Evolutionary conservation across 2,113 vertebrate species (phyloP).

Genomic region (Ailuropoda melanoleuca): DNA sequence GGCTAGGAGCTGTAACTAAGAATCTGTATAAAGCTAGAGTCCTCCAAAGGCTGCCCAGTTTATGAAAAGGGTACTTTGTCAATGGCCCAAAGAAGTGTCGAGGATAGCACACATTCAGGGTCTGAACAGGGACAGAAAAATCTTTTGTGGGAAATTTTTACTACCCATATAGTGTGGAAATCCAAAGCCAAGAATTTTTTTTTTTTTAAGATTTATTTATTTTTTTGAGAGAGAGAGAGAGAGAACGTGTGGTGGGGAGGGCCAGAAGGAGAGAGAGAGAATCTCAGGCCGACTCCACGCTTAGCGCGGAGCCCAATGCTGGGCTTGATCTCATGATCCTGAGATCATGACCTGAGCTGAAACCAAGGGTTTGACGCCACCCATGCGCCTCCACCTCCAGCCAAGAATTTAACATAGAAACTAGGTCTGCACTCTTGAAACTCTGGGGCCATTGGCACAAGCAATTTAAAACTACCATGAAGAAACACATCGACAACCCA

Average conservation of each 20-base stretch:
- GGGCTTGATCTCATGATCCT: background rate
- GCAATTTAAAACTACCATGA: background rate
- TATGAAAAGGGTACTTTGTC: background rate
- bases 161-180: background rate
- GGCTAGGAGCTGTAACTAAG: background rate
- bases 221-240: background rate
- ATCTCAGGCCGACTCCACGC: background rate
- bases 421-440: background rate
- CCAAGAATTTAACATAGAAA: background rate
- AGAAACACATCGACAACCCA: background rate
- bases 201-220: no score
- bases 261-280: background rate
- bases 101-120: background rate
- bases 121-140: background rate
- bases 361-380: background rate
- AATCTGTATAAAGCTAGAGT: background rate
- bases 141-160: background rate
- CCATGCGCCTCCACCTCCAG: background rate
- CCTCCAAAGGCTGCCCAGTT: background rate
- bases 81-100: background rate
- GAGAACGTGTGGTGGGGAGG: background rate
- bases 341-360: background rate
- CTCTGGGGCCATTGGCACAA: background rate
- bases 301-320: background rate
- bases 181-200: background rate